Evolutionary conservation across 2,113 vertebrate species (phyloP), one percentile per base, ranked within the genome.

Genomic region (Anhinga anhinga): DNA sequence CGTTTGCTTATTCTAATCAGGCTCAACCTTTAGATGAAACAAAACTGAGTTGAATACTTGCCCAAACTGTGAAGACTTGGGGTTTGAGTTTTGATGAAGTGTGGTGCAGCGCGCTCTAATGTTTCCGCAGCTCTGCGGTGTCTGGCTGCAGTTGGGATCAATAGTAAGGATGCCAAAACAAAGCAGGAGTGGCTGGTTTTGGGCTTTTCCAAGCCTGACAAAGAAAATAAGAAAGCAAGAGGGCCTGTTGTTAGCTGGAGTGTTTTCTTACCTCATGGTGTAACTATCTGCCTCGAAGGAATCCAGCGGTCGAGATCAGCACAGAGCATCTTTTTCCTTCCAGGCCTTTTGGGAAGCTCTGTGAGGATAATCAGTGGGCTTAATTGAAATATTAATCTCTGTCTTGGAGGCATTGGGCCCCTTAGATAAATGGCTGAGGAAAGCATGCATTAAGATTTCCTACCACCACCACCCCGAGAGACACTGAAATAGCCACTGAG

Each of bases 101-200:
- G 71, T 63, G 59, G 29, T 78, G 61, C 59, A 30, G 63, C 73
- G 86, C 40, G 69, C 58, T 70, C 58, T 27, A 74, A 74, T 36
- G 32, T 92, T 93, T 88, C 63, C 0, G 0, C 38, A 78, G 71
- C 59, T 81, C 79, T 67, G 50, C 8, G 16, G 59, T 94, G 32
- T 88, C 69, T 94, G 88, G 42, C 80, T 95, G 82, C 90, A 86
- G 88, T 80, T 92, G 85, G 71, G 74, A 94, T 90, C 96, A 77
- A 80, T 81, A 90, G 63, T 45, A 49, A 66, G 94, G 82, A 74
- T 95, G 90, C 93, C 90, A 97, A 93, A 94, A 90, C 87, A 95
- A 95, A 96, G 95, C 63, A 93, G 85, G 76, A 93, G 67, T 90
- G 84, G 69, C 81, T 95, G 83, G 3, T 30, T 56, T 79, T 77